Percentiles rank a stretch among this genome's conserved stretches.
Conservation (phyloP, 2,797 vertebrate species). For the Paramormyrops hopkinsi region DNA sequence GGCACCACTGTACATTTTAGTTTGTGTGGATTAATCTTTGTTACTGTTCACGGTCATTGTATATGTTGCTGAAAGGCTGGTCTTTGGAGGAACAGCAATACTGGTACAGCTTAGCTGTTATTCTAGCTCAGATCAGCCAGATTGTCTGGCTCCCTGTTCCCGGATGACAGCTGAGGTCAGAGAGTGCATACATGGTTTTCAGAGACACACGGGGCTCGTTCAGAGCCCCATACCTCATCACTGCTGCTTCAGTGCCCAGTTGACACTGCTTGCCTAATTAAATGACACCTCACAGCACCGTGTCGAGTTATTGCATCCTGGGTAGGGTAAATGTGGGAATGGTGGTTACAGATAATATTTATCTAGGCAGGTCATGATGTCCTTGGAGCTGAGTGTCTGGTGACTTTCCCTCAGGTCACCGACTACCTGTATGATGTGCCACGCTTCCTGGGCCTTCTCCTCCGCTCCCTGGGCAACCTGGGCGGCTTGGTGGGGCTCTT, state of each 20-base stretch:
- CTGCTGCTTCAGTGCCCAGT: background rate
- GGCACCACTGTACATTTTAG: background rate
- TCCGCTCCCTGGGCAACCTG: slow-evolving; percentile 59
- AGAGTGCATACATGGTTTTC: background rate
- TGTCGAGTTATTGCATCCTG: background rate
- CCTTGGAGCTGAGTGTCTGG: background rate
- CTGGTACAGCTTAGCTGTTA: background rate
- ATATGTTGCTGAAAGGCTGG: background rate
- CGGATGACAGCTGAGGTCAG: background rate
- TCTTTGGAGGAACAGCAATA: background rate
- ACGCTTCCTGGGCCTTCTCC: slow-evolving; percentile 58
- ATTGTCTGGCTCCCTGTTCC: background rate
- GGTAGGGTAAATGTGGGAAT: background rate
- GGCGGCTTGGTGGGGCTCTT: slow-evolving; percentile 67
- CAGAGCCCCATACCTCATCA: background rate
- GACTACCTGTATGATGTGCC: slow-evolving; percentile 69
- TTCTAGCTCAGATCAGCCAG: background rate
- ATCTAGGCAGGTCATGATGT: background rate
- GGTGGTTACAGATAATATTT: background rate
- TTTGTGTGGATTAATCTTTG: background rate
- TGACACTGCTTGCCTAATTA: background rate
- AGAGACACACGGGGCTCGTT: background rate
- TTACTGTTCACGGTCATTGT: background rate
- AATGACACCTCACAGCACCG: background rate
- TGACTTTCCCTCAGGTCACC: slow-evolving; percentile 51